These are phyloP conservation scores for Neria commutata DNA, from an alignment of 2,888 invertebrate genomes.

Conservation along the genomic window DNA sequence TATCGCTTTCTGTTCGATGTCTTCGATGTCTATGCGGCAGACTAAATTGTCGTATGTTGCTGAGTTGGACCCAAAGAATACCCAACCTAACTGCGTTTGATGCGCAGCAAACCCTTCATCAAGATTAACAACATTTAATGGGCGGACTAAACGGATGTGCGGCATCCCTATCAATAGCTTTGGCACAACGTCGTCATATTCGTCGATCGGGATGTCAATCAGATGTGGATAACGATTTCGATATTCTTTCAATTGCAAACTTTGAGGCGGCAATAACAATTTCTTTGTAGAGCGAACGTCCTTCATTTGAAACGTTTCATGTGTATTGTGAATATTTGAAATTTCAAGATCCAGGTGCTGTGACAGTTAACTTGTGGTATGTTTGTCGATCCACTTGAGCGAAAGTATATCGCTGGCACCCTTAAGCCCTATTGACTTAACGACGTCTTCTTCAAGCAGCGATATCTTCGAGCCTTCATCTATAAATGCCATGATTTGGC, in stretches of 20 bases:
- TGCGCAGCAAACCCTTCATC: conserved; percentile 2
- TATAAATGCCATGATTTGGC: background rate
- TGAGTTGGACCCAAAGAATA: conserved; percentile 2
- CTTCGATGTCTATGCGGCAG: conserved; percentile 4
- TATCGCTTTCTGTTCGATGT: too few relatives aligned
- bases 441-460: background rate
- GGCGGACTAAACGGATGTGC: conserved; percentile 6
- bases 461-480: background rate
- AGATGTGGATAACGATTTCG: background rate
- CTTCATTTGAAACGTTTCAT: background rate
- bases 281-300: background rate
- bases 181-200: conserved; percentile 3
- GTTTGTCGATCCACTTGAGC: background rate
- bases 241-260: too few relatives aligned
- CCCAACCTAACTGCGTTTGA: conserved; percentile 1
- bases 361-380: background rate
- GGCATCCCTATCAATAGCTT: conserved; percentile 1
- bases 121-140: conserved; percentile 4
- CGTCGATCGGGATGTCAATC: conserved; percentile 1
- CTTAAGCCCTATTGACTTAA: background rate
- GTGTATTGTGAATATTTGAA: background rate
- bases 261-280: too few relatives aligned
- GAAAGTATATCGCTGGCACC: background rate
- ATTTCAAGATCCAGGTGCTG: background rate
- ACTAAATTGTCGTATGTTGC: background rate